Conservation (phyloP, 2,113 vertebrate genomes). For the Calypte anna region DNA sequence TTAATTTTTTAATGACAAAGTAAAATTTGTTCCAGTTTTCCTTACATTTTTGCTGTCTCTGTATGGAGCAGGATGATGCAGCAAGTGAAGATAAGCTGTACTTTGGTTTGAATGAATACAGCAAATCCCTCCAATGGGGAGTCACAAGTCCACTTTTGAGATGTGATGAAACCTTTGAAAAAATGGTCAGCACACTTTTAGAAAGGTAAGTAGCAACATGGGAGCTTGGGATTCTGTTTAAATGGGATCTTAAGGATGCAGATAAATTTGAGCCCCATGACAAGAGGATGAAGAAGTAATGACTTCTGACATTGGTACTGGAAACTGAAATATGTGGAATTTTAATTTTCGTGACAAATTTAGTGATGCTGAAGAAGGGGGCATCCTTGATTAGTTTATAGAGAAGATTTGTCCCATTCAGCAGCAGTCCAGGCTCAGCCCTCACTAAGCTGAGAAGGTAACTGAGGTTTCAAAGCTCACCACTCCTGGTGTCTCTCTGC, state of each 20-base stretch:
- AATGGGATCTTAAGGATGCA: not conserved
- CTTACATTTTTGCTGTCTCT: slow-evolving; percentile 40
- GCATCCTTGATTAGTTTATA: not conserved
- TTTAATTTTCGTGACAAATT: not conserved
- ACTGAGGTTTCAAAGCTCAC: not conserved
- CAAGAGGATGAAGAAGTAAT: fast-evolving
- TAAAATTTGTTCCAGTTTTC: not conserved
- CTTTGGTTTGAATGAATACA: slow-evolving; percentile 95
- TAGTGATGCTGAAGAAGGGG: not conserved
- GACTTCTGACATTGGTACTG: not conserved
- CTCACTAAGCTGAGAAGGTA: not conserved
- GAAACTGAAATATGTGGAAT: not conserved
- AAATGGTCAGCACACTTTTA: slow-evolving; percentile 93
- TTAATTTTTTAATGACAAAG: not conserved
- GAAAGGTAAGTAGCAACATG: slow-evolving; percentile 83
- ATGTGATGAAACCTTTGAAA: slow-evolving; percentile 96
- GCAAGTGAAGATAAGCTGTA: slow-evolving; percentile 85
- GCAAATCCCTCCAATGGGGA: slow-evolving; percentile 94
- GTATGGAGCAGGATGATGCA: slow-evolving; percentile 81
- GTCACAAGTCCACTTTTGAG: slow-evolving; percentile 93
- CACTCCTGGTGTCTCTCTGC: not conserved
- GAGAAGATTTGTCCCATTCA: not conserved
- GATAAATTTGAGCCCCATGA: not conserved
- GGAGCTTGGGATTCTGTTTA: not conserved
- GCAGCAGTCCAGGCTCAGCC: not conserved